Evolutionary conservation across 2,888 invertebrate genomes (phyloP).

Genomic region (Daptonema setosum): DNA sequence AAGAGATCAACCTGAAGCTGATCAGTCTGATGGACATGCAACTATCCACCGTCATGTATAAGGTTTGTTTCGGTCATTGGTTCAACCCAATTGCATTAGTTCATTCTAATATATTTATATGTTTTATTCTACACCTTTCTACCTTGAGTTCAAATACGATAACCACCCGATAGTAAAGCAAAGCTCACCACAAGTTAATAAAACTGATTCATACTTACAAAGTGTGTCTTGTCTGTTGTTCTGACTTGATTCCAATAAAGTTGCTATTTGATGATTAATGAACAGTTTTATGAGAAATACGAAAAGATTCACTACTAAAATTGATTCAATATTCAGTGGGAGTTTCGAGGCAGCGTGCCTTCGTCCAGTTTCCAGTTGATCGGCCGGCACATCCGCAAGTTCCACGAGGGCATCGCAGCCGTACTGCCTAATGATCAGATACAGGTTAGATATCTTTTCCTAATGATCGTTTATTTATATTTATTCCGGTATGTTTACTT

Average conservation of each 20-base stretch:
- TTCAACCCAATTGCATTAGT: too few species aligned
- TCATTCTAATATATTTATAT: too few species aligned
- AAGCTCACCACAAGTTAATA: too few species aligned
- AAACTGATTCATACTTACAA: too few species aligned
- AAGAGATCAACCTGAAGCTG: conserved; percentile 74
- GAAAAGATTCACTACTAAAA: too few species aligned
- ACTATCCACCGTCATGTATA: conserved; percentile 49
- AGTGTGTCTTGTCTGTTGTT: too few species aligned
- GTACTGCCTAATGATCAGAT: conserved; percentile 19
- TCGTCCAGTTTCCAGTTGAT: conserved; percentile 43
- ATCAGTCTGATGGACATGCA: conserved; percentile 66
- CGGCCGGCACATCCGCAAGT: conserved; percentile 42
- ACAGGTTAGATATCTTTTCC: conserved; percentile 6
- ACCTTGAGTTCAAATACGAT: too few species aligned
- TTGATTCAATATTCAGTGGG: background rate
- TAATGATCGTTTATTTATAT: background rate
- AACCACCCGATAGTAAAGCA: too few species aligned
- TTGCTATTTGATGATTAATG: too few species aligned
- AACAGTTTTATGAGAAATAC: too few species aligned
- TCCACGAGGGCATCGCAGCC: conserved; percentile 21
- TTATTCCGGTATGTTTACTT: background rate
- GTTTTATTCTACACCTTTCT: too few species aligned
- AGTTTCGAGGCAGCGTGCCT: conserved; percentile 40
- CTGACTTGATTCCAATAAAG: too few species aligned
- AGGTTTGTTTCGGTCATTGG: conserved; percentile 23